phyloP scores from a whole-genome alignment of 2,113 vertebrate genomes.

The Psittacara wagleri region DNA sequence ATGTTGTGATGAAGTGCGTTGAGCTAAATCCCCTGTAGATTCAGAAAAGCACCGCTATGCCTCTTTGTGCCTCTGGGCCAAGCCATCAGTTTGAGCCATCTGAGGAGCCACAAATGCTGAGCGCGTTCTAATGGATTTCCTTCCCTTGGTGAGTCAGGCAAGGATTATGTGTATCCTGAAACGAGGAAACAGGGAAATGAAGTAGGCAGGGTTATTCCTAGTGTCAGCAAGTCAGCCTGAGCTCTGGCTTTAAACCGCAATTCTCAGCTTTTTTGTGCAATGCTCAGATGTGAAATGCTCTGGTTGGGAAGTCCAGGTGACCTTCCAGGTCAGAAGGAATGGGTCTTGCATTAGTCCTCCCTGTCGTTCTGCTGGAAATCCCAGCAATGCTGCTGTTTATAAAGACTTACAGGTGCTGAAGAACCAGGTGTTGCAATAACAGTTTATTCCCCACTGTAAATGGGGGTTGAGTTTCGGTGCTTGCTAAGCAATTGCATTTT shows the following conservation, averaged over 20 bases:
- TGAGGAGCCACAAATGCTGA: background rate
- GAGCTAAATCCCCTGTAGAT: background rate
- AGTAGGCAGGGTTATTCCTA: background rate
- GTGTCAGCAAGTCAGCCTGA: background rate
- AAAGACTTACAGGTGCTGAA: background rate
- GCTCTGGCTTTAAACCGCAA: background rate
- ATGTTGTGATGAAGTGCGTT: background rate
- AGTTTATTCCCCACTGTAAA: background rate
- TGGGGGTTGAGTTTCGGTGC: background rate
- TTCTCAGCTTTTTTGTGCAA: background rate
- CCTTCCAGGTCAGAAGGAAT: background rate
- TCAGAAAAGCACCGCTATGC: background rate
- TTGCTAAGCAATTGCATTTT: background rate
- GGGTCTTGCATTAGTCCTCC: background rate
- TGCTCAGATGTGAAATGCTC: background rate
- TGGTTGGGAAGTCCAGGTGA: background rate
- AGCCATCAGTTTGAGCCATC: background rate
- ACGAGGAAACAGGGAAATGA: background rate
- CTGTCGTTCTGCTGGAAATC: background rate
- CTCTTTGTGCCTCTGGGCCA: background rate
- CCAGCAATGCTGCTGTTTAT: background rate
- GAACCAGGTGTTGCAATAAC: background rate
- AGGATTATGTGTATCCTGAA: background rate
- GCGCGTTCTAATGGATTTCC: background rate
- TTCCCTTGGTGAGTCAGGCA: background rate